Conservation (phyloP, 1,140 invertebrate genomes). For the Parapsyche elsis region DNA sequence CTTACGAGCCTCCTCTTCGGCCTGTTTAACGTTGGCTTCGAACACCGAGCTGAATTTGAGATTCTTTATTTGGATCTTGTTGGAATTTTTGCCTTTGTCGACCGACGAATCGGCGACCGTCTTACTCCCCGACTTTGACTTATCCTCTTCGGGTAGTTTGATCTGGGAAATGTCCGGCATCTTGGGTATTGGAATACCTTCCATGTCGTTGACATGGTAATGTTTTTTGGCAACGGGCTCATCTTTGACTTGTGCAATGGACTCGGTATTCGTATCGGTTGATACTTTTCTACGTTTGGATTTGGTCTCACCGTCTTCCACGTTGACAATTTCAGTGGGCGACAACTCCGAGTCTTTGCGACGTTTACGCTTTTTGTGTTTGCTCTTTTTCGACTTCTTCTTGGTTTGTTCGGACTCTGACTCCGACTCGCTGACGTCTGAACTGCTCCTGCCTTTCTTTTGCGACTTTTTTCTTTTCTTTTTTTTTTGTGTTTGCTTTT, state of each 20-base stretch:
- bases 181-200: constrained; percentile 53
- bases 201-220: constrained; percentile 38
- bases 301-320: not conserved
- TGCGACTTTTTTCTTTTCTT: constrained; percentile 65
- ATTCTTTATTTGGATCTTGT: constrained; percentile 72
- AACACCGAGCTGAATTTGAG: constrained; percentile 75
- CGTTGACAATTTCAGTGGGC: not conserved
- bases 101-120: constrained; percentile 41
- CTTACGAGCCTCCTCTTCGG: constrained; percentile 72
- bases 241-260: not conserved
- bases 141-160: constrained; percentile 51
- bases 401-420: constrained; percentile 64
- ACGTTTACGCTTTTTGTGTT: constrained; percentile 70
- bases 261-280: not conserved
- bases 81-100: constrained; percentile 61
- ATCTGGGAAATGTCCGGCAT: constrained; percentile 54
- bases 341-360: constrained; percentile 59
- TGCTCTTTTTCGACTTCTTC: constrained; percentile 63
- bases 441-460: constrained; percentile 67
- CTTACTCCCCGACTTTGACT: not conserved
- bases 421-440: constrained; percentile 64
- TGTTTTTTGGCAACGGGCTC: not conserved
- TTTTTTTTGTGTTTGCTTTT: constrained; percentile 69
- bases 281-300: not conserved
- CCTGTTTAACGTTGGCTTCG: constrained; percentile 74